Evolutionary conservation across 2,888 invertebrate species (phyloP).

Genomic region (Ennomos erosarius): DNA sequence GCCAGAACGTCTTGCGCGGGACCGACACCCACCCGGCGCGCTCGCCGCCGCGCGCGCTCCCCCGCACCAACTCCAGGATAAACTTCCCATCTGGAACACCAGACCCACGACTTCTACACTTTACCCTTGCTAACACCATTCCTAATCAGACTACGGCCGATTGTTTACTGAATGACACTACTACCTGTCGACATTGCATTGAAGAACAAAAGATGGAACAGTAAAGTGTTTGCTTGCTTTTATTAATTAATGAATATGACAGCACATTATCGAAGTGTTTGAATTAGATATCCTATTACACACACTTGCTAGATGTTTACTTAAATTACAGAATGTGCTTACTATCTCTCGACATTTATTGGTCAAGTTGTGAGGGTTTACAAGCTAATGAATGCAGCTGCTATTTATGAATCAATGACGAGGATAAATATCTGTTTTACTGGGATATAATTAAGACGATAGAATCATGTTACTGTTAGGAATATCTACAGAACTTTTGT

Average conservation of each 20-base stretch:
- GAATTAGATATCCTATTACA: slow-evolving; percentile 37
- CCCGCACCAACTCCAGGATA: slow-evolving; percentile 91
- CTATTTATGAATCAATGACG: slow-evolving; percentile 1
- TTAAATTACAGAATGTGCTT: slow-evolving; percentile 42
- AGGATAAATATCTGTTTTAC: not conserved
- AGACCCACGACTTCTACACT: not conserved
- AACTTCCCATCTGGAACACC: slow-evolving; percentile 92
- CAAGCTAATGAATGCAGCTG: slow-evolving; percentile 12
- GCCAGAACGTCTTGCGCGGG: slow-evolving; percentile 95
- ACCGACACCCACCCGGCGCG: slow-evolving; percentile 95
- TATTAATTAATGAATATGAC: slow-evolving; percentile 29
- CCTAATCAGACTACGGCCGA: not conserved
- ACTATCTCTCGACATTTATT: slow-evolving; percentile 25
- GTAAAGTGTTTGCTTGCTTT: slow-evolving; percentile 19
- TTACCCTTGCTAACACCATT: not conserved
- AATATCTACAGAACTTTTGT: too few species aligned
- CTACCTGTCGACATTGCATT: slow-evolving; percentile 25
- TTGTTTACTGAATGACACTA: slow-evolving; percentile 8
- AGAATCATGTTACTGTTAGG: too few species aligned
- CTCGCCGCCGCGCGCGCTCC: slow-evolving; percentile 87
- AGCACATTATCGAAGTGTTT: slow-evolving; percentile 27
- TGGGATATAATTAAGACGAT: too few species aligned
- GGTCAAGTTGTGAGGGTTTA: slow-evolving; percentile 4
- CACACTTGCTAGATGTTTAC: slow-evolving; percentile 40
- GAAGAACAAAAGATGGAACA: slow-evolving; percentile 17